A percentile compares a stretch with the other conserved stretches of the same genome.
These are phyloP conservation scores for Synanthedon andrenaeformis DNA, from an alignment of 2,888 invertebrate species.

Conservation along the genomic window DNA sequence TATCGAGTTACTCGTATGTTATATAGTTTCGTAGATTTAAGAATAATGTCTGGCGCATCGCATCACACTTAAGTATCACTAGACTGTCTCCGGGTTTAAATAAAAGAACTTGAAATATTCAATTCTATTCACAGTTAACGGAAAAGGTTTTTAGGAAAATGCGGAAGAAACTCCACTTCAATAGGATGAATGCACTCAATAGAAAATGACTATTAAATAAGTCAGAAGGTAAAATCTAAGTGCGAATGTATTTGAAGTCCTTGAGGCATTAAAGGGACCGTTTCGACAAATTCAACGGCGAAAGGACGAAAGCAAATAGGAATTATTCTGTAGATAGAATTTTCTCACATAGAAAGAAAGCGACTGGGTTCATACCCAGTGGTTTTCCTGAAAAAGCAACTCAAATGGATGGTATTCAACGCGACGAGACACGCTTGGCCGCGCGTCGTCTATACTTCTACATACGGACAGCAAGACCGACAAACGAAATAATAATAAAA, in stretches of 20 bases:
- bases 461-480: conserved; percentile 16
- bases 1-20: no score
- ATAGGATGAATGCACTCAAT: no score
- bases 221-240: not conserved
- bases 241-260: not conserved
- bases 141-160: no score
- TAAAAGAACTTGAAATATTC: no score
- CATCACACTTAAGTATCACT: no score
- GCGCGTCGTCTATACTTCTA: conserved; percentile 24
- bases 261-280: conserved; percentile 12
- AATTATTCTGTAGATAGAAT: conserved; percentile 54
- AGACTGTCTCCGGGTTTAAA: no score
- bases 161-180: no score
- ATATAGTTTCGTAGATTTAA: no score
- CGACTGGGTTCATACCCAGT: conserved; percentile 39
- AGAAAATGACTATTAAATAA: not conserved
- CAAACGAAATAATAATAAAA: conserved; percentile 3
- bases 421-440: conserved; percentile 27
- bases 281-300: conserved; percentile 24
- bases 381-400: conserved; percentile 49
- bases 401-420: conserved; percentile 35
- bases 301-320: conserved; percentile 30
- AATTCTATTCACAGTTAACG: no score
- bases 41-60: no score
- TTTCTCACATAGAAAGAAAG: conserved; percentile 38